These are phyloP conservation scores for Acrocephalus arundinaceus DNA, from an alignment of 2,113 vertebrate genomes.

Conservation along the genomic window DNA sequence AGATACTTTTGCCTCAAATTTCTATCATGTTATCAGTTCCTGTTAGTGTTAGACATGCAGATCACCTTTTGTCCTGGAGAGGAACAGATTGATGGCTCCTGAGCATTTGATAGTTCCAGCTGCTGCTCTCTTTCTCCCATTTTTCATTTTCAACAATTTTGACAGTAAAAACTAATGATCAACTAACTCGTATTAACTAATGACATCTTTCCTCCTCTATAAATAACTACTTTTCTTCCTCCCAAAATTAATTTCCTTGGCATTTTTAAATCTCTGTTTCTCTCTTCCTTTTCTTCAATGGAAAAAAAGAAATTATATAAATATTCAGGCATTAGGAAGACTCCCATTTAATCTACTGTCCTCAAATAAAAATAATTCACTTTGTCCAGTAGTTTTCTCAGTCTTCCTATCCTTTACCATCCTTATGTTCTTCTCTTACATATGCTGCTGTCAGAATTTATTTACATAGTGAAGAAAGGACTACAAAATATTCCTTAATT, in stretches of 20 bases:
- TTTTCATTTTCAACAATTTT: constrained; percentile 2
- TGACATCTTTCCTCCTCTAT: neutral
- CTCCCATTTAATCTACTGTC: neutral
- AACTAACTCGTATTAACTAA: neutral
- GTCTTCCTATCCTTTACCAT: neutral
- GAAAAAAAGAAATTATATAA: neutral
- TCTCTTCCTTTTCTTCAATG: neutral
- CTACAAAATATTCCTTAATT: neutral
- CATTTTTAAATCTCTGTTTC: neutral
- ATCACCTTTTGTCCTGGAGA: neutral
- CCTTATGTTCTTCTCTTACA: neutral
- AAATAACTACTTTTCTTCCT: neutral
- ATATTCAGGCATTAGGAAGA: neutral
- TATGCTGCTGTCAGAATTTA: neutral
- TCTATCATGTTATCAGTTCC: neutral
- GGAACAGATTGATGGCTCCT: neutral
- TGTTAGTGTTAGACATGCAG: neutral
- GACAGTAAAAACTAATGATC: neutral
- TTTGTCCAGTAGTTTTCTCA: neutral
- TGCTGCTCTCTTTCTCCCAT: neutral
- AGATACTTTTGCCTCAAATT: neutral
- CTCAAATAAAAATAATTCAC: neutral
- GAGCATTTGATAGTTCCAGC: neutral
- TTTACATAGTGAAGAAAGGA: neutral
- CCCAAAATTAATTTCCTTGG: neutral